Percentiles rank a stretch among this genome's conserved stretches.
Evolutionary conservation across 2,797 vertebrate genomes (phyloP).

Genomic region (Oryzias sinensis): DNA sequence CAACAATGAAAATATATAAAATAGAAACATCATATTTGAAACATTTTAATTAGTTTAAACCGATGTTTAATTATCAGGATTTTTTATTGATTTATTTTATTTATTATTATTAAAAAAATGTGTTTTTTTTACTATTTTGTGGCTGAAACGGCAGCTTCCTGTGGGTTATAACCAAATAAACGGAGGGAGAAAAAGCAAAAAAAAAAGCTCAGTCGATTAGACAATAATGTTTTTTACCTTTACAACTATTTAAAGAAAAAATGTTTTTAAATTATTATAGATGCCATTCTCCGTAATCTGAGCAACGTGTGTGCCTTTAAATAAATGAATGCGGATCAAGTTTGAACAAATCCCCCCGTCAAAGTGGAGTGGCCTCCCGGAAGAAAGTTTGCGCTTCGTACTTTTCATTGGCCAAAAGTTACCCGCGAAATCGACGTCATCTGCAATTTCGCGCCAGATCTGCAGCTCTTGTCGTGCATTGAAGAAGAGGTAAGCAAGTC

Average conservation of each 20-base stretch:
- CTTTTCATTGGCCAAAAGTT: slow-evolving; percentile 77
- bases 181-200: accelerated
- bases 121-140: too few relatives aligned
- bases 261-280: accelerated
- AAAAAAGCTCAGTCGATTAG: accelerated
- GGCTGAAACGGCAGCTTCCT: accelerated
- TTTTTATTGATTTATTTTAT: too few relatives aligned
- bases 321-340: accelerated
- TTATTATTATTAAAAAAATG: too few relatives aligned
- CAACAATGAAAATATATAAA: too few relatives aligned
- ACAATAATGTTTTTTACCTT: not conserved
- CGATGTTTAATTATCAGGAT: too few relatives aligned
- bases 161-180: slow-evolving; percentile 45
- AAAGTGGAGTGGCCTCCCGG: slow-evolving; percentile 8
- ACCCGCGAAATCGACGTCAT: slow-evolving; percentile 80
- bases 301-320: not conserved
- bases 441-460: slow-evolving; percentile 76
- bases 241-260: too few relatives aligned
- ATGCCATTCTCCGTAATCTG: accelerated
- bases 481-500: slow-evolving; percentile 48
- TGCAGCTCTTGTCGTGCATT: slow-evolving; percentile 11
- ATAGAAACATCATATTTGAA: too few relatives aligned
- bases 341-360: not conserved
- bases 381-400: not conserved
- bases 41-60: too few relatives aligned